A percentile compares a stretch with the other conserved stretches of the same genome.
These are phyloP conservation scores for Leguminivora glycinivorella DNA, from an alignment of 1,140 invertebrate species.

Conservation along the genomic window DNA sequence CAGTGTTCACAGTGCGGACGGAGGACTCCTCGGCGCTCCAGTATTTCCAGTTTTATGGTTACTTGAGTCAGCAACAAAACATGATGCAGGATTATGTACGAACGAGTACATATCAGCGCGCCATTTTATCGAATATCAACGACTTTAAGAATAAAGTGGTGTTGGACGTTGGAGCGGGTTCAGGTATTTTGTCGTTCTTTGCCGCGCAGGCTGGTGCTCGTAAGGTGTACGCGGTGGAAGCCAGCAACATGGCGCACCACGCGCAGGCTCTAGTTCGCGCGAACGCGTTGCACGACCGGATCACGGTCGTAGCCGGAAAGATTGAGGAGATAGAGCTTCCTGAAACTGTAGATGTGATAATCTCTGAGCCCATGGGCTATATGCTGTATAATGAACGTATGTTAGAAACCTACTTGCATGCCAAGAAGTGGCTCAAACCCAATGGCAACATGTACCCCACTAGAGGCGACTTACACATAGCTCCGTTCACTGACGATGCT, in stretches of 20 bases:
- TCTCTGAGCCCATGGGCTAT: constrained; percentile 99
- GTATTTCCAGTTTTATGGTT: constrained; percentile 99
- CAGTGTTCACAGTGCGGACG: constrained; percentile 96
- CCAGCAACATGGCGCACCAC: constrained; percentile 98
- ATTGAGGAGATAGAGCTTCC: constrained; percentile 98
- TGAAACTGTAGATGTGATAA: constrained; percentile 97
- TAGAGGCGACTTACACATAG: constrained; percentile 96
- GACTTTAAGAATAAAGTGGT: constrained; percentile 97
- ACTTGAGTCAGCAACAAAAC: constrained; percentile 99
- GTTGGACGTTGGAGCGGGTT: constrained; percentile 97
- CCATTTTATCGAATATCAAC: constrained; percentile 94
- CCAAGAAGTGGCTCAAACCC: constrained; percentile 98
- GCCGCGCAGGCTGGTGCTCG: constrained; percentile 98
- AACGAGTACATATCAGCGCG: constrained; percentile 98
- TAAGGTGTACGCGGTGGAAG: constrained; percentile 99
- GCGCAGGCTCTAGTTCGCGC: constrained; percentile 94
- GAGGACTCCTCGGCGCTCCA: constrained; percentile 98
- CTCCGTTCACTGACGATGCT: constrained; percentile 99
- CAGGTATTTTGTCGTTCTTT: constrained; percentile 99
- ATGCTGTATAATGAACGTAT: constrained; percentile 99
- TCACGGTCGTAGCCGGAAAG: constrained; percentile 97
- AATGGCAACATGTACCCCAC: constrained; percentile 98
- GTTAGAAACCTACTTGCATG: constrained; percentile 99
- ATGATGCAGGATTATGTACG: constrained; percentile 99
- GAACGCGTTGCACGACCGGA: constrained; percentile 92